Percentiles rank a stretch among this genome's conserved stretches.
Conservation (phyloP, 2,113 vertebrate genomes). For the Poeciliopsis prolifica region DNA sequence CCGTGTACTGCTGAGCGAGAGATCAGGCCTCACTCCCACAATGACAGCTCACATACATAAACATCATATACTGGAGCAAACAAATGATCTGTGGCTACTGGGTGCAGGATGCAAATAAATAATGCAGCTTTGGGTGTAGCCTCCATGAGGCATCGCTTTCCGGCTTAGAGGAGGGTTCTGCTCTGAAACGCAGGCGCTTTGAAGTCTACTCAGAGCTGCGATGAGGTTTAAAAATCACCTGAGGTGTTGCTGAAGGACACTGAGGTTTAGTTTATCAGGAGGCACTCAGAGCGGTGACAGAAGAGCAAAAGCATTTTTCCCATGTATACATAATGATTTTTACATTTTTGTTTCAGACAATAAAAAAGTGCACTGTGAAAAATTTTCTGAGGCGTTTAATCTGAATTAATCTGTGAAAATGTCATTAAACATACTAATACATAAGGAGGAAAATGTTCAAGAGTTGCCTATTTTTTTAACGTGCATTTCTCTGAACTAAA, state of each 20-base stretch:
- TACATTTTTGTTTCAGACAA: neutral
- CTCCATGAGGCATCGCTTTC: slow-evolving; percentile 35
- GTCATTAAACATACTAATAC: no score
- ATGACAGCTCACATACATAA: slow-evolving; percentile 1
- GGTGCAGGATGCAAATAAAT: slow-evolving; percentile 42
- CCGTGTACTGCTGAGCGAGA: slow-evolving; percentile 1
- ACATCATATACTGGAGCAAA: neutral
- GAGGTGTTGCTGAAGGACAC: neutral
- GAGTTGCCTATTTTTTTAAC: no score
- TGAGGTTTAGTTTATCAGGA: slow-evolving; percentile 19
- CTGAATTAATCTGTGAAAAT: no score
- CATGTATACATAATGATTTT: neutral
- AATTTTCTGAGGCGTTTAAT: neutral
- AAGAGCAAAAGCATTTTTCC: neutral
- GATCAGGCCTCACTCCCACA: slow-evolving; percentile 6
- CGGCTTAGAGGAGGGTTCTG: slow-evolving; percentile 16
- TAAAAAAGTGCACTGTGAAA: neutral
- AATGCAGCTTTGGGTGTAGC: slow-evolving; percentile 37
- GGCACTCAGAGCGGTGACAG: neutral
- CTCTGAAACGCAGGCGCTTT: slow-evolving; percentile 44
- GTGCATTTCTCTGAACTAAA: no score
- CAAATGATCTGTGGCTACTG: slow-evolving; percentile 1
- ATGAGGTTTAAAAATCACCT: slow-evolving; percentile 35
- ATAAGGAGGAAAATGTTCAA: no score
- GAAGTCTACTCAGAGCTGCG: slow-evolving; percentile 35